Base-by-base conservation (phyloP, 2,797 vertebrate genomes). In the Mormyrus hasselquistii region DNA sequence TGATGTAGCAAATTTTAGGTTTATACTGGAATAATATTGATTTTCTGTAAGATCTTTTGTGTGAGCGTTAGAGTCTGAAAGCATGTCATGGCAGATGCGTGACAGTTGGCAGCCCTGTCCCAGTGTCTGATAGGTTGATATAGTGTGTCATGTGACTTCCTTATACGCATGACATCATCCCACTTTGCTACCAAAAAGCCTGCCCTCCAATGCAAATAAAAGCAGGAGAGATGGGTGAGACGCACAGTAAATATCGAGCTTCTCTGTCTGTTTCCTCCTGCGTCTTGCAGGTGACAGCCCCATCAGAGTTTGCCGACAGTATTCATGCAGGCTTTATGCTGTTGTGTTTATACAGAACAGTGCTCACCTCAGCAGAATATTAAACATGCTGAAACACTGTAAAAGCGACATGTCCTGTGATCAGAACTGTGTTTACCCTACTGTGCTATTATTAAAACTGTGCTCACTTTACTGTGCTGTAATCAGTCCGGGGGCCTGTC, bases 271-370 rank as follows among this genome's bases (percentile, higher is more conserved):
- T 10, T 44, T 82, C 41, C 41, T 82, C 41, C 76, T 19, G 76
- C 76, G 29, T 82, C 41, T 44, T 82, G 16, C 76, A 82, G 76
- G 16, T 82, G 76, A 82, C 76, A 82, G 41, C 76, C 76, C 19
- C 41, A 82, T 79, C 73, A 19, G 14, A 47, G 76, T 82, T 14
- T 47, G 19, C 76, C 19, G 76, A 82, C 76, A 82, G 76, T n/a
- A 82, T 82, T 82, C 41, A n/a, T 73, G 38, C 76, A 82, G 76
- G 76, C 16, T 82, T 82, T 82, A n/a, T n/a, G 41, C 76, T 82
- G 41, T 41, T 82, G 41, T 82, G 19, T 82, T 82, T 82, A 47
- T 82, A 82, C 76, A 82, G 76, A 82, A 47, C 76, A 47, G 38
- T 73, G 65, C 29, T 34, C 65, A 44, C 38, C 38, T 41, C 73